Evolutionary conservation across 2,797 vertebrate species (phyloP).

Genomic region (Peromyscus eremicus): DNA sequence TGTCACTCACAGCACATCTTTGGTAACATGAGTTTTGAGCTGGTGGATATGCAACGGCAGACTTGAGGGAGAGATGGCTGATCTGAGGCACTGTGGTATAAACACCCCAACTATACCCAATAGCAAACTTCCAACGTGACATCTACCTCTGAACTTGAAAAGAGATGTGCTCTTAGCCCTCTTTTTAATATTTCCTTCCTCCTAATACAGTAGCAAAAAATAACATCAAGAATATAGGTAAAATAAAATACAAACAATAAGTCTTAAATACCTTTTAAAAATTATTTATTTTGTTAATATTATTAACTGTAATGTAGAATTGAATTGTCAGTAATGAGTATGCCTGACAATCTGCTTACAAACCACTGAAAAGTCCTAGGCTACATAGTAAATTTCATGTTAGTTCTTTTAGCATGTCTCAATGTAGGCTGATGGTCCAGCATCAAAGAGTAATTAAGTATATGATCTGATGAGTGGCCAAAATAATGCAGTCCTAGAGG

Average conservation of each 20-base stretch:
- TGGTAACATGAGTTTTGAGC: background rate
- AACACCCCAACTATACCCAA: background rate
- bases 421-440: background rate
- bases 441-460: background rate
- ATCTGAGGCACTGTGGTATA: background rate
- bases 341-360: background rate
- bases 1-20: background rate
- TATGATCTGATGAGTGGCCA: background rate
- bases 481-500: background rate
- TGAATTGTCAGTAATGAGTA: background rate
- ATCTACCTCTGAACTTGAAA: background rate
- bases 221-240: background rate
- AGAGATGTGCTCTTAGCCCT: background rate
- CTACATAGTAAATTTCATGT: background rate
- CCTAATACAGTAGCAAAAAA: background rate
- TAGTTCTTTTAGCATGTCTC: background rate
- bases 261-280: background rate
- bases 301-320: background rate
- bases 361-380: background rate
- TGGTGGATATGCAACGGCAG: background rate
- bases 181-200: background rate
- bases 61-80: background rate
- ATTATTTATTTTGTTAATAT: background rate
- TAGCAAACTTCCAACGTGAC: background rate
- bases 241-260: background rate